Percentiles rank a stretch among this genome's conserved stretches.
phyloP scores from a whole-genome alignment of 2,113 vertebrate genomes.

The Capreolus pygargus region DNA sequence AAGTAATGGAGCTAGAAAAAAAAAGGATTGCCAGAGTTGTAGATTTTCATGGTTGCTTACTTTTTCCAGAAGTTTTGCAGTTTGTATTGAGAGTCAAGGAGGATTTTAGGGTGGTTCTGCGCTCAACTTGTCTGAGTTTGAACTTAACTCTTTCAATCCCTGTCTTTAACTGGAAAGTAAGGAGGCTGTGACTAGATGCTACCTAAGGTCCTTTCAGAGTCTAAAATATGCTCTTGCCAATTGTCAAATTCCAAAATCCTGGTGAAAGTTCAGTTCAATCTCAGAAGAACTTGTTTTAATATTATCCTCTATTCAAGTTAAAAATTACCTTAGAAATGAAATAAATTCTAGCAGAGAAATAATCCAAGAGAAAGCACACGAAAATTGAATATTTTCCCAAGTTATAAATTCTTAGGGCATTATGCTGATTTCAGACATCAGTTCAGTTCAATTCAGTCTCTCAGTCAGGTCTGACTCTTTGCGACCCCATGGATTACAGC shows the following conservation, averaged over 20 bases:
- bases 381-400: not conserved
- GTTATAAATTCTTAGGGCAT: not conserved
- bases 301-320: constrained; percentile 4
- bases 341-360: not conserved
- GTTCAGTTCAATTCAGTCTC: not conserved
- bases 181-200: not conserved
- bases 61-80: not conserved
- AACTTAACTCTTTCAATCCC: not conserved
- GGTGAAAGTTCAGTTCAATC: not conserved
- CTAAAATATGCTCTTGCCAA: not conserved
- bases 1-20: not conserved
- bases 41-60: not conserved
- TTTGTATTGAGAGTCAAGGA: not conserved
- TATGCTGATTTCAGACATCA: not conserved
- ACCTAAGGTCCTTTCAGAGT: not conserved
- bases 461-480: not conserved
- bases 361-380: not conserved
- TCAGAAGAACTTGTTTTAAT: not conserved
- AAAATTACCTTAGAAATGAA: not conserved
- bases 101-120: not conserved
- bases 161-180: not conserved
- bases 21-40: not conserved
- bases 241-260: not conserved
- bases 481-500: not conserved
- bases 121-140: not conserved